phyloP scores from a whole-genome alignment of 1,140 invertebrate genomes.

The Ctenoplectra terminalis region DNA sequence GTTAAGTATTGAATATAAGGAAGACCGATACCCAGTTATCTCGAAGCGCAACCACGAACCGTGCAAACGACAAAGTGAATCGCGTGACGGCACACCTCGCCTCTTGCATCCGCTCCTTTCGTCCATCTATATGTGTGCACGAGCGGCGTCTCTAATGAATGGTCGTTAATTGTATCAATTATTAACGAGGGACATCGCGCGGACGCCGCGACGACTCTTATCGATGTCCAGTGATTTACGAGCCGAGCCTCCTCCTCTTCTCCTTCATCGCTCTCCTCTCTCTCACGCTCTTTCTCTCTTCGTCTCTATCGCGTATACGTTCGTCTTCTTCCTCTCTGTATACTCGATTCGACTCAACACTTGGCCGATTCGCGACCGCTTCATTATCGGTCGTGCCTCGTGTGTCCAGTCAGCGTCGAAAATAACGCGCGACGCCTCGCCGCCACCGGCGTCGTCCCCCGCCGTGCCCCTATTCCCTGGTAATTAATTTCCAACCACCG shows the following conservation, averaged over 20 bases:
- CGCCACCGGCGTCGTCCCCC: slow-evolving; percentile 34
- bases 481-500: slow-evolving; percentile 63
- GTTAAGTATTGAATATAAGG: background rate
- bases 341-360: slow-evolving; percentile 38
- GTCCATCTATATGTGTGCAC: slow-evolving; percentile 16
- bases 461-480: background rate
- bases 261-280: background rate
- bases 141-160: slow-evolving; percentile 70
- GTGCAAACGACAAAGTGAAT: slow-evolving; percentile 23
- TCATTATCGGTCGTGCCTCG: slow-evolving; percentile 56
- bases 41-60: background rate
- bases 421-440: slow-evolving; percentile 43
- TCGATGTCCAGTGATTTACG: slow-evolving; percentile 77
- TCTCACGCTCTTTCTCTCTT: slow-evolving; percentile 6
- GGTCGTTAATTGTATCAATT: slow-evolving; percentile 78
- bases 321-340: too few species aligned
- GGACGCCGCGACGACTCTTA: slow-evolving; percentile 71
- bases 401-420: slow-evolving; percentile 38
- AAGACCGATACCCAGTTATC: background rate
- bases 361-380: slow-evolving; percentile 36
- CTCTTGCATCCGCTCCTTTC: background rate
- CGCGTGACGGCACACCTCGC: slow-evolving; percentile 41
- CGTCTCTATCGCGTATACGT: background rate
- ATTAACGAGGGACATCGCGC: slow-evolving; percentile 74
- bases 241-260: slow-evolving; percentile 50